phyloP scores from a whole-genome alignment of 2,888 invertebrate species.

The Mesopsocus fuscifrons region DNA sequence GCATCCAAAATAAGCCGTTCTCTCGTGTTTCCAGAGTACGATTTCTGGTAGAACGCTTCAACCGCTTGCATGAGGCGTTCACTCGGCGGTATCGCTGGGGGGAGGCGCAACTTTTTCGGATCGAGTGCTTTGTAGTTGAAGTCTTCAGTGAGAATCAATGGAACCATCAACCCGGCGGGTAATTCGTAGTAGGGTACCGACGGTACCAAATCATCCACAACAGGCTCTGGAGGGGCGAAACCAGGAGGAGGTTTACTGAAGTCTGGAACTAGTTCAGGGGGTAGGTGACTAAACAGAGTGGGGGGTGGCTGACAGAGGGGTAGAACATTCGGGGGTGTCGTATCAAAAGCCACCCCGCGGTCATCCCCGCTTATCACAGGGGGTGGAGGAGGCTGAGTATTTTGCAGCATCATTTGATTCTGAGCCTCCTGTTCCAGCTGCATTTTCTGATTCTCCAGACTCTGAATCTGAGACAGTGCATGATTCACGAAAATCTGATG shows the following conservation, averaged over 20 bases:
- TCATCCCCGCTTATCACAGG: too few species aligned
- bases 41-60: slow-evolving; percentile 65
- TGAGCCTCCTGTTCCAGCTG: slow-evolving; percentile 33
- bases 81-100: slow-evolving; percentile 87
- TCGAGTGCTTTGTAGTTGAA: slow-evolving; percentile 78
- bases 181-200: slow-evolving; percentile 90
- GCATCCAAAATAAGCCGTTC: slow-evolving; percentile 20
- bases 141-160: slow-evolving; percentile 85
- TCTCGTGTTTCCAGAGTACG: not conserved
- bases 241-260: slow-evolving; percentile 76
- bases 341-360: not conserved
- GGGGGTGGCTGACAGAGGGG: slow-evolving; percentile 38
- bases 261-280: slow-evolving; percentile 37
- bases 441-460: slow-evolving; percentile 59
- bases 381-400: too few species aligned
- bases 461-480: slow-evolving; percentile 73
- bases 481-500: slow-evolving; percentile 91
- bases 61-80: slow-evolving; percentile 84
- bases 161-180: slow-evolving; percentile 94
- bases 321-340: slow-evolving; percentile 20
- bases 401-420: not conserved
- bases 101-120: slow-evolving; percentile 74
- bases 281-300: slow-evolving; percentile 27
- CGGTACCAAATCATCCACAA: slow-evolving; percentile 60
- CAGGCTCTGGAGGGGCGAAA: slow-evolving; percentile 31